Conservation (phyloP, 2,888 invertebrate species). For the Augochlorella aurata region DNA sequence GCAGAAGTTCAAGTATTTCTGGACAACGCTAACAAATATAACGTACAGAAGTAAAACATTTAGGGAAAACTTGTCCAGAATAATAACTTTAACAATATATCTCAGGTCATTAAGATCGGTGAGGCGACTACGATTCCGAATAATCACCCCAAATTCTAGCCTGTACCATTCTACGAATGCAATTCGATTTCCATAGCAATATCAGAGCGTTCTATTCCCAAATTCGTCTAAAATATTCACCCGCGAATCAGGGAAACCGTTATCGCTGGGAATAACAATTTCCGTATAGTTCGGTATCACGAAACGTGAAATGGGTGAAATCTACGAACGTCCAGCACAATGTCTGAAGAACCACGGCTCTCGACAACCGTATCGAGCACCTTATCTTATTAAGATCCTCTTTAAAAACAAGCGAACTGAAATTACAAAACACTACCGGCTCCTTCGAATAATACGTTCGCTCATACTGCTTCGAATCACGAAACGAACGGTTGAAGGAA, state of each 20-base stretch:
- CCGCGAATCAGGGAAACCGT: not conserved
- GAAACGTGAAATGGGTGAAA: not conserved
- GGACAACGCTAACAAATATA: too few relatives aligned
- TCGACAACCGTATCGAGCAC: not conserved
- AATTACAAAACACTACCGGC: not conserved
- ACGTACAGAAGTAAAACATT: too few relatives aligned
- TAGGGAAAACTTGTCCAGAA: too few relatives aligned
- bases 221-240: not conserved
- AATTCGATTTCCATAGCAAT: too few relatives aligned
- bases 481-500: not conserved
- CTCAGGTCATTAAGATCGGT: too few relatives aligned
- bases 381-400: not conserved
- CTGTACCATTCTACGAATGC: too few relatives aligned
- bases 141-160: too few relatives aligned
- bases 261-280: not conserved
- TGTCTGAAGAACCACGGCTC: not conserved
- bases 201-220: not conserved
- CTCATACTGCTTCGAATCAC: not conserved
- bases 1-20: too few relatives aligned
- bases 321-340: not conserved
- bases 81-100: too few relatives aligned
- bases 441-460: not conserved
- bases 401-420: not conserved
- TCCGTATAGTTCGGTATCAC: not conserved
- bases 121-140: too few relatives aligned